Percentiles rank a stretch among this genome's conserved stretches.
These are phyloP conservation scores for Nymphalis io DNA, from an alignment of 1,140 invertebrate genomes.

Conservation along the genomic window DNA sequence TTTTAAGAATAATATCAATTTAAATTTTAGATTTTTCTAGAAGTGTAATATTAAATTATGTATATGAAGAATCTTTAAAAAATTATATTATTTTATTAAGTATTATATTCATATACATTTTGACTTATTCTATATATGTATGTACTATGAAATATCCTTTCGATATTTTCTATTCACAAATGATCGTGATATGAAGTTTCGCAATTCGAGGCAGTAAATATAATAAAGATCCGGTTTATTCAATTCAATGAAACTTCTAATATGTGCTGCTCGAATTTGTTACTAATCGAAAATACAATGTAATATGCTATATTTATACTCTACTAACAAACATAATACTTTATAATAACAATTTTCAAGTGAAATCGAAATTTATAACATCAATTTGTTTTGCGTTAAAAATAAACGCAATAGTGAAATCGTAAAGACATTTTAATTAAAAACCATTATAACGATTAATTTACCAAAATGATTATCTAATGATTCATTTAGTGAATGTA, in stretches of 20 bases:
- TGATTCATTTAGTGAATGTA: background rate
- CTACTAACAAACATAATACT: background rate
- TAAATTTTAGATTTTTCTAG: no score
- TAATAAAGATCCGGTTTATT: constrained; percentile 16
- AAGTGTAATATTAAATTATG: no score
- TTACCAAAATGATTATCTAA: background rate
- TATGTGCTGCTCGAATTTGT: background rate
- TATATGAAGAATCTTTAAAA: no score
- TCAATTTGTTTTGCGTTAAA: no score
- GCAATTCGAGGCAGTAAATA: constrained; percentile 5
- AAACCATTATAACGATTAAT: no score
- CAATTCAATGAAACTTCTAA: background rate
- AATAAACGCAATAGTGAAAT: no score
- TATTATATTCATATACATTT: background rate
- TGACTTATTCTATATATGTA: background rate
- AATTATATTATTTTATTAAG: background rate
- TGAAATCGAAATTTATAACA: no score
- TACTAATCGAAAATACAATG: background rate
- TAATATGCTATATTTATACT: background rate
- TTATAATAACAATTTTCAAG: background rate
- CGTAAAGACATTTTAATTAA: no score
- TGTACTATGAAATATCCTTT: background rate
- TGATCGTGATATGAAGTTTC: constrained; percentile 2
- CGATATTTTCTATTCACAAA: background rate
- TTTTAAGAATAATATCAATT: no score